These are phyloP conservation scores for Parasteatoda lunata DNA, from an alignment of 2,888 invertebrate genomes.

Conservation along the genomic window DNA sequence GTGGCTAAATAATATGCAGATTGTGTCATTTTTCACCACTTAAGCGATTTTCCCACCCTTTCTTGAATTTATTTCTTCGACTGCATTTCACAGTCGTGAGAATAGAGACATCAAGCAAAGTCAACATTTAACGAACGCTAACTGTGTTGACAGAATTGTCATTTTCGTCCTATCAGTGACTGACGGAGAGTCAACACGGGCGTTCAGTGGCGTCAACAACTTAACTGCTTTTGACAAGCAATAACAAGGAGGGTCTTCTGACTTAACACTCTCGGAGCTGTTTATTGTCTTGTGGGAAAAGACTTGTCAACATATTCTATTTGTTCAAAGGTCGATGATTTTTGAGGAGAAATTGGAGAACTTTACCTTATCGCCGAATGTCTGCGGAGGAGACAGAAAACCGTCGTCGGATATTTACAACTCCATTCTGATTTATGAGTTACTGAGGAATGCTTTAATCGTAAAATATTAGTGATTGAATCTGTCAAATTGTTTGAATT, in stretches of 20 bases:
- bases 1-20: too few species aligned
- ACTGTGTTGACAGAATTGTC: constrained; percentile 45
- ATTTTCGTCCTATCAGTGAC: constrained; percentile 54
- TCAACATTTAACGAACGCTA: neutral
- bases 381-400: constrained; percentile 17
- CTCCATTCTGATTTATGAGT: constrained; percentile 4
- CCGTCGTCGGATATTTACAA: constrained; percentile 41
- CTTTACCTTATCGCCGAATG: neutral
- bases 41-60: too few species aligned
- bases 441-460: too few species aligned
- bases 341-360: neutral
- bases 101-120: neutral
- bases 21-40: too few species aligned
- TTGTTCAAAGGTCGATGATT: constrained; percentile 50
- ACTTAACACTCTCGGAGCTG: constrained; percentile 1
- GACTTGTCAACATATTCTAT: constrained; percentile 45
- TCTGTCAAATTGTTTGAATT: too few species aligned
- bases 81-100: constrained; percentile 8
- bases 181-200: constrained; percentile 62
- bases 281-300: constrained; percentile 43
- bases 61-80: neutral
- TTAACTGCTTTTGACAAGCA: too few species aligned
- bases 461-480: too few species aligned
- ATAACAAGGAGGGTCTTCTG: neutral
- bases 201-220: constrained; percentile 48